Percentiles rank a stretch among this genome's conserved stretches.
phyloP scores from a whole-genome alignment of 2,113 vertebrate species.

The Platysteira castanea region DNA sequence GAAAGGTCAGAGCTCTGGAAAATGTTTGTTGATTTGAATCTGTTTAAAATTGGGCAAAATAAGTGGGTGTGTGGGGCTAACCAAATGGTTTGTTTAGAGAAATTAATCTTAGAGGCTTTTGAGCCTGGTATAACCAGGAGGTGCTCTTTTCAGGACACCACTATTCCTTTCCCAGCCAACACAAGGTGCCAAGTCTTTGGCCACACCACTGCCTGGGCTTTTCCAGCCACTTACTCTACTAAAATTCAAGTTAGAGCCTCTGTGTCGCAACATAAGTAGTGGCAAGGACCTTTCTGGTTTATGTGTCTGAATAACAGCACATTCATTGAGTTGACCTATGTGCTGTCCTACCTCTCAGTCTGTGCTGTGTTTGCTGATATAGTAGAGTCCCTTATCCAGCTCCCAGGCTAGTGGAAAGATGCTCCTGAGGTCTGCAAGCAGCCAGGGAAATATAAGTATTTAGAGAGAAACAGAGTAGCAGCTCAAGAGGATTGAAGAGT shows the following conservation, averaged over 20 bases:
- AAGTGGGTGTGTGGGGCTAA: background rate
- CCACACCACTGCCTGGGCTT: background rate
- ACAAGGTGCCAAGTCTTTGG: background rate
- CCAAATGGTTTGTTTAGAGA: background rate
- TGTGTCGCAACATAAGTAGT: background rate
- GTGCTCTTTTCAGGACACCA: background rate
- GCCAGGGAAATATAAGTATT: background rate
- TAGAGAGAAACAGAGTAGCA: background rate
- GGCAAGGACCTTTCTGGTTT: background rate
- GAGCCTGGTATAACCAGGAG: background rate
- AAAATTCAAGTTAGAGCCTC: background rate
- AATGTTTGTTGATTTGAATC: background rate
- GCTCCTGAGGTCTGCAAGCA: background rate
- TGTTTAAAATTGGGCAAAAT: background rate
- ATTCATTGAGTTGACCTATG: background rate
- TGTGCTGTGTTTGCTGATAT: background rate
- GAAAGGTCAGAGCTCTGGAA: constrained; percentile 29
- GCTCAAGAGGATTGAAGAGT: background rate
- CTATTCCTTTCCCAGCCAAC: background rate
- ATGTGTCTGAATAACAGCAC: background rate
- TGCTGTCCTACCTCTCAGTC: background rate
- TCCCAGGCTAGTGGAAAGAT: background rate
- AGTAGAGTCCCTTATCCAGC: background rate
- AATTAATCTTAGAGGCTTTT: background rate
- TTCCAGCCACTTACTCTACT: background rate